Evolutionary conservation across 2,888 invertebrate species (phyloP).

Genomic region (Lamellibrachia satsuma): DNA sequence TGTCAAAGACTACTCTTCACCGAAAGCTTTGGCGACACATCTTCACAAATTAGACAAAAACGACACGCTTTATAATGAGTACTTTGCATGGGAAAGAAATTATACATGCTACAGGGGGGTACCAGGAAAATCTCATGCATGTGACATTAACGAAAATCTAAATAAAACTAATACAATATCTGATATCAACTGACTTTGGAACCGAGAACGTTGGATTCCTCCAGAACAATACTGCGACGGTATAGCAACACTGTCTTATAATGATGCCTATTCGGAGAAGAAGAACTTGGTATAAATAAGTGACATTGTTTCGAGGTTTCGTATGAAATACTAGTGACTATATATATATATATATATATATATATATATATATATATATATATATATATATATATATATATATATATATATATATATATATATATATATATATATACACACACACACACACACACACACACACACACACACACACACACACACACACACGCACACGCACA

Average conservation of each 20-base stretch:
- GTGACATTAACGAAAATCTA: not conserved
- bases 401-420: too few relatives aligned
- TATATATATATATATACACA: too few relatives aligned
- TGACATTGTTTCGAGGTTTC: too few relatives aligned
- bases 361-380: too few relatives aligned
- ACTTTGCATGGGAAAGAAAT: constrained; percentile 9
- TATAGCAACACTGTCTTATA: not conserved
- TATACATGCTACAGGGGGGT: not conserved
- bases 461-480: too few relatives aligned
- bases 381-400: too few relatives aligned
- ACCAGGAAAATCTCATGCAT: not conserved
- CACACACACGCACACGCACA: too few relatives aligned
- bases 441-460: too few relatives aligned
- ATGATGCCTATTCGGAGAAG: not conserved
- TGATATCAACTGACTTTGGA: not conserved
- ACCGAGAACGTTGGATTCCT: not conserved
- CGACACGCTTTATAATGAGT: constrained; percentile 12
- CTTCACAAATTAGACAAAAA: not conserved
- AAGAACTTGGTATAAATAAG: not conserved
- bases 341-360: too few relatives aligned
- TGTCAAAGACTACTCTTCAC: not conserved
- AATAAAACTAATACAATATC: not conserved
- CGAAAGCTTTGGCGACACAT: not conserved
- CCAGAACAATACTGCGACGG: not conserved
- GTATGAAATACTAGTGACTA: too few relatives aligned